Conservation (phyloP, 1,140 invertebrate genomes). For the Bombus soroeensis region DNA sequence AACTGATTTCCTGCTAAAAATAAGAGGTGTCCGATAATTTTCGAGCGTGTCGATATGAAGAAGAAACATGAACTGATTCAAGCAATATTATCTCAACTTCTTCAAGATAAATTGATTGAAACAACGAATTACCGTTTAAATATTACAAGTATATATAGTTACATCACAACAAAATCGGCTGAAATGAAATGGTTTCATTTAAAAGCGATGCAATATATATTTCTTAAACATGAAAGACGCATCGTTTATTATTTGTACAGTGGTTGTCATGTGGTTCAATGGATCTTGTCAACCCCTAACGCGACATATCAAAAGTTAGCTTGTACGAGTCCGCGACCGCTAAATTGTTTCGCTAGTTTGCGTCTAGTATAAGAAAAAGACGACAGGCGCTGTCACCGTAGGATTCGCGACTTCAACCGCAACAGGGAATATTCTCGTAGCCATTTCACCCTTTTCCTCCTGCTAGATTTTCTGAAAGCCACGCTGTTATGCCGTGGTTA, state of each 20-base stretch:
- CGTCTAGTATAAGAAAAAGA: constrained; percentile 10
- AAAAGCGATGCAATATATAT: too few species aligned
- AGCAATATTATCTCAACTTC: too few species aligned
- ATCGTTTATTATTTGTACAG: not conserved
- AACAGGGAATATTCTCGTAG: constrained; percentile 7
- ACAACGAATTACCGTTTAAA: too few species aligned
- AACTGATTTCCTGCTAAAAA: too few species aligned
- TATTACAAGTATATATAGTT: too few species aligned
- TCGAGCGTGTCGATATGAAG: too few species aligned
- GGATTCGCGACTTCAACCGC: constrained; percentile 34
- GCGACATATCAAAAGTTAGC: not conserved
- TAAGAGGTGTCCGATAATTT: too few species aligned
- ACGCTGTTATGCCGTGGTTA: constrained; percentile 62
- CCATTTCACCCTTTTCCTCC: constrained; percentile 24
- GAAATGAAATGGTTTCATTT: too few species aligned
- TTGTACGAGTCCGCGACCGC: not conserved
- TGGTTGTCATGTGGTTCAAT: too few species aligned
- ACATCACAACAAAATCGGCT: too few species aligned
- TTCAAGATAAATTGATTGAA: too few species aligned
- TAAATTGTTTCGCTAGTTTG: constrained; percentile 1
- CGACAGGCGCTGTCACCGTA: constrained; percentile 25
- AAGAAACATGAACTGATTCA: too few species aligned
- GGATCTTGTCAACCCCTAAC: not conserved
- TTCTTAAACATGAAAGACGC: not conserved
- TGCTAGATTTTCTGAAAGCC: constrained; percentile 65